Evolutionary conservation across 2,888 invertebrate genomes (phyloP).

Genomic region (Caenorhabditis drosophilae): DNA sequence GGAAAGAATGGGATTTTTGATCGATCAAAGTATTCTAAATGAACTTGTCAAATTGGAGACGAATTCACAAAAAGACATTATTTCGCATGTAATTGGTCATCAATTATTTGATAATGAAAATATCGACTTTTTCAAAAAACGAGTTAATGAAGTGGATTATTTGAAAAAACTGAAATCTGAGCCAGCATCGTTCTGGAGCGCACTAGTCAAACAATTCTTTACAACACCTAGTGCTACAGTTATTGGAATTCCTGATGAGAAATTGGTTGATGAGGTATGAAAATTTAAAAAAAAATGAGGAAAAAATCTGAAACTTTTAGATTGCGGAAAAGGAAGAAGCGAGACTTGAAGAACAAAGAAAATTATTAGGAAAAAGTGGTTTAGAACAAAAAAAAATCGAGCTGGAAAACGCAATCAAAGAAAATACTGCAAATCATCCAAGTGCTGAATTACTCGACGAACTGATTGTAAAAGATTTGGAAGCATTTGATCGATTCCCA

Average conservation of each 20-base stretch:
- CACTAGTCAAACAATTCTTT: constrained; percentile 73
- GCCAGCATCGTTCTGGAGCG: constrained; percentile 78
- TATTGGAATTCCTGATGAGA: constrained; percentile 75
- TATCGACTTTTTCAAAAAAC: constrained; percentile 43
- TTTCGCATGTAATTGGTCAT: constrained; percentile 81
- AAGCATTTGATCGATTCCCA: constrained; percentile 74
- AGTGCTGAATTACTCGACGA: constrained; percentile 78
- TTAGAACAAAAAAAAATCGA: constrained; percentile 76
- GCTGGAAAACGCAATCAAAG: constrained; percentile 78
- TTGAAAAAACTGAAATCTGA: constrained; percentile 74
- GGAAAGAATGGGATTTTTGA: constrained; percentile 79
- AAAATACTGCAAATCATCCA: constrained; percentile 77
- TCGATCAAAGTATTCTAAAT: constrained; percentile 70
- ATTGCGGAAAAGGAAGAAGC: constrained; percentile 76
- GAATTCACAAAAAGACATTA: constrained; percentile 79
- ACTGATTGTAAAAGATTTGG: constrained; percentile 80
- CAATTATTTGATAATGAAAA: constrained; percentile 79
- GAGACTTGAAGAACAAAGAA: constrained; percentile 77
- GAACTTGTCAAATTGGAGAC: constrained; percentile 73
- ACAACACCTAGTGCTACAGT: constrained; percentile 66
- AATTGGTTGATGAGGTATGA: constrained; percentile 76
- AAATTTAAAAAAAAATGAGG: constrained; percentile 41
- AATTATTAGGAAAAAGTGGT: constrained; percentile 77
- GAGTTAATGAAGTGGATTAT: constrained; percentile 49
- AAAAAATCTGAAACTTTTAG: constrained; percentile 10